Base-by-base conservation (phyloP, 2,888 invertebrate genomes). In the Pseudococcus viburni region DNA sequence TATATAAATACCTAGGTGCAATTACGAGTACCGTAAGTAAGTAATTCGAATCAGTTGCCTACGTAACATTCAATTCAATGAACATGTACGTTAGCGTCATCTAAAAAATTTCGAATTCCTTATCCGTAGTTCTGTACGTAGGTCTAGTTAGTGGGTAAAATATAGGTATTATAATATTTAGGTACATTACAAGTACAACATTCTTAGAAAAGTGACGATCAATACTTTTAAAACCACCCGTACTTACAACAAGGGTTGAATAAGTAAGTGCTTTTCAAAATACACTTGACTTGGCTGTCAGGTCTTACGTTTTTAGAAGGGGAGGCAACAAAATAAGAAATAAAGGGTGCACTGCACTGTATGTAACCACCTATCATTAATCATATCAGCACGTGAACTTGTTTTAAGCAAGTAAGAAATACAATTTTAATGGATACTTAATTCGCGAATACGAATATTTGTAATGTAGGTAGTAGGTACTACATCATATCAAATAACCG, bases 361-460 rank as follows among this genome's bases (percentile, higher is more conserved):
- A 42, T 42, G 42, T n/a, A 83, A 83, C 39, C 17, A 22, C 22
- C 55, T 26, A 64, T 64, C 85, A 85, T 85, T 85, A 85, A 85
- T 85, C 85, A 85, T 59, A 39, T 85, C 51, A 26, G 64, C 59
- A 85, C 64, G 59, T 85, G 85, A 85, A 85, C 84, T 84, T 84
- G 85, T 85, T 64, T 42, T 19, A 83, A 42, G 42, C 42, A 42
- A 42, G 42, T 42, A 42, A 0, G 8, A 9, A 42, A 17, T 6
- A 46, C 11, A 83, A 83, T 83, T 83, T 42, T 42, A 42, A 42
- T 42, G 42, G 42, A 9, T 42, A 42, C 8, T 42, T 64, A 33
- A 64, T 42, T 59, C 64, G 39, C 39, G n/a, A 64, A 64, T 85
- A 84, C 84, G 51, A 51, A 84, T 51, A 85, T 59, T 26, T 15